phyloP scores from a whole-genome alignment of 2,113 vertebrate genomes.

The Monarcha castaneiventris region DNA sequence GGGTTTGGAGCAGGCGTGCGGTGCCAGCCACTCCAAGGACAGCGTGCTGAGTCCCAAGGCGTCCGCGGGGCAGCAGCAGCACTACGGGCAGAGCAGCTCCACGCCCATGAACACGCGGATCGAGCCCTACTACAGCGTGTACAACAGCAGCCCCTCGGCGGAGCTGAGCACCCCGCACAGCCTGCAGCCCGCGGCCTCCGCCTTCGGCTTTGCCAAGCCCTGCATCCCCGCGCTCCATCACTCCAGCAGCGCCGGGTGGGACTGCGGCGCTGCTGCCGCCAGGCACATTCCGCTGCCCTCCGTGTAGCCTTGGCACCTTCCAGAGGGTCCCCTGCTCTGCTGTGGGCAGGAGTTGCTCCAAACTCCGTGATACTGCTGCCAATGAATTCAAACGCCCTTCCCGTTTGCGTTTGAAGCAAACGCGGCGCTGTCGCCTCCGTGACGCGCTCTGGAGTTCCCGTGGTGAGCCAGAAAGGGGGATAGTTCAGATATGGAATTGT shows the following conservation, averaged over 20 bases:
- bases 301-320: conserved; percentile 59
- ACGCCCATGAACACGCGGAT: conserved; percentile 93
- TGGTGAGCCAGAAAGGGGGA: background rate
- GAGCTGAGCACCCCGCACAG: conserved; percentile 80
- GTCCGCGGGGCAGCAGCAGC: conserved; percentile 79
- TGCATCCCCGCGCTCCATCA: conserved; percentile 76
- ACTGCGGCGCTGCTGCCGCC: conserved; percentile 79
- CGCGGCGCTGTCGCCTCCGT: background rate
- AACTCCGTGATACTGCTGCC: background rate
- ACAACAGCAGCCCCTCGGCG: conserved; percentile 88
- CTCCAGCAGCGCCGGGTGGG: conserved; percentile 78
- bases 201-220: conserved; percentile 84
- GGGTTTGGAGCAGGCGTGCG: conserved; percentile 90
- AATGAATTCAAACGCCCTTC: background rate
- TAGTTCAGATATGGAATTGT: background rate
- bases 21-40: conserved; percentile 88
- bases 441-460: background rate
- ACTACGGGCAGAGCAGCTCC: conserved; percentile 86
- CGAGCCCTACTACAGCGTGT: conserved; percentile 95
- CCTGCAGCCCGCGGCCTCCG: conserved; percentile 79
- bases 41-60: conserved; percentile 81
- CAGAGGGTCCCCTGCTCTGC: background rate
- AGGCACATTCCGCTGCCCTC: conserved; percentile 89
- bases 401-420: background rate
- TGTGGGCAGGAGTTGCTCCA: accelerated